Percentiles rank a stretch among this genome's conserved stretches.
Conservation (phyloP, 1,140 invertebrate species). For the Leptinotarsa defecta region DNA sequence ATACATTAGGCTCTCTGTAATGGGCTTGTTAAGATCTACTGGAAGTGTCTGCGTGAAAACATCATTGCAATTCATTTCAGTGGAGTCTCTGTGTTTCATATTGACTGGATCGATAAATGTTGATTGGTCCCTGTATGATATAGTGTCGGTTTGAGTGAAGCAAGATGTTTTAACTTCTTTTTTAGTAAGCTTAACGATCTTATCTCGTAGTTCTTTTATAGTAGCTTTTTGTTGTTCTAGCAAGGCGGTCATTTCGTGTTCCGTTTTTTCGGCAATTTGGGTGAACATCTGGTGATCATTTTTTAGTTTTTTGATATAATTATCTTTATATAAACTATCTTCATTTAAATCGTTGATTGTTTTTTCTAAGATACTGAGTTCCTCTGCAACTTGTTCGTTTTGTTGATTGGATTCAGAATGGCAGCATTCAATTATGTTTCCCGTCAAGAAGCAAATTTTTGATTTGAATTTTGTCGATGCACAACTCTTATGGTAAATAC, state of each 20-base stretch:
- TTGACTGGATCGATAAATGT: background rate
- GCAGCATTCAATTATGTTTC: background rate
- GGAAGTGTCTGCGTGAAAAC: too few species aligned
- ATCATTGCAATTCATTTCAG: too few species aligned
- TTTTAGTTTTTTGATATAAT: slow-evolving; percentile 10
- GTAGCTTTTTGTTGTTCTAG: background rate
- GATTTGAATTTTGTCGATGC: background rate
- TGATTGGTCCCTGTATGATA: background rate
- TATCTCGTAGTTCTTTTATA: background rate
- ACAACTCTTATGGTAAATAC: background rate
- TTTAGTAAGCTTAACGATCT: background rate
- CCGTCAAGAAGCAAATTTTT: background rate
- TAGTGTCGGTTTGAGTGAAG: background rate
- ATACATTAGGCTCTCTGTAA: too few species aligned
- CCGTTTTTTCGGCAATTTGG: background rate
- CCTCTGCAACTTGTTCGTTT: background rate
- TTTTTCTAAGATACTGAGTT: slow-evolving; percentile 2
- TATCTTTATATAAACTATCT: background rate
- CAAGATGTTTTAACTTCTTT: background rate
- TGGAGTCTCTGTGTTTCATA: too few species aligned
- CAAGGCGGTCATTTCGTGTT: background rate
- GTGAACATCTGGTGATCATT: background rate
- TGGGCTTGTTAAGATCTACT: too few species aligned
- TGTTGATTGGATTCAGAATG: background rate
- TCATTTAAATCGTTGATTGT: background rate